These are phyloP conservation scores for Bembecia ichneumoniformis DNA, from an alignment of 2,888 invertebrate genomes.

Conservation along the genomic window DNA sequence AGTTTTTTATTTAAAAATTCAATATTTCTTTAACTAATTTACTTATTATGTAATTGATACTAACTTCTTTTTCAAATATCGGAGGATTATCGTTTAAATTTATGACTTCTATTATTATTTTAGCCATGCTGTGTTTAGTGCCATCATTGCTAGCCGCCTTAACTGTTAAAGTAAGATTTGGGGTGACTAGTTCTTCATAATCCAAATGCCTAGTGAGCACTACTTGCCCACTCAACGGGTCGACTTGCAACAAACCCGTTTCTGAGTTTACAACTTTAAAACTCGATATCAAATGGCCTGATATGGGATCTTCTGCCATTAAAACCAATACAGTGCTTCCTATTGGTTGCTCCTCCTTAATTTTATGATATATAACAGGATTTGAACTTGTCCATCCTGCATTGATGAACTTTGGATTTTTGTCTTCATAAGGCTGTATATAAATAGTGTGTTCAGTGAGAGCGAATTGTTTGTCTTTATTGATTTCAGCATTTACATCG, in stretches of 20 bases:
- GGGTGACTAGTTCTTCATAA: constrained; percentile 79
- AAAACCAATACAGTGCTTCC: constrained; percentile 80
- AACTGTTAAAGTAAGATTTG: constrained; percentile 71
- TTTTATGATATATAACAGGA: constrained; percentile 75
- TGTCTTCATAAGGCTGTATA: constrained; percentile 82
- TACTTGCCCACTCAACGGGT: constrained; percentile 80
- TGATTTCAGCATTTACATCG: constrained; percentile 79
- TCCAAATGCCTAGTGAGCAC: constrained; percentile 82
- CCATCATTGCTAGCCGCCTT: constrained; percentile 68
- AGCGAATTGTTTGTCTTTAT: constrained; percentile 76
- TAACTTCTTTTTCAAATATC: constrained; percentile 75
- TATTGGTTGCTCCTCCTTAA: constrained; percentile 84
- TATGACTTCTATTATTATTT: constrained; percentile 77
- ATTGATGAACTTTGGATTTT: constrained; percentile 81
- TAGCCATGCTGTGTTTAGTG: constrained; percentile 75
- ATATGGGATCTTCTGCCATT: constrained; percentile 79
- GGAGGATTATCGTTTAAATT: constrained; percentile 87
- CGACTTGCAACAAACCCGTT: constrained; percentile 70
- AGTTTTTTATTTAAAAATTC: neutral
- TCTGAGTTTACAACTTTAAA: constrained; percentile 72
- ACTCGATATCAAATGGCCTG: constrained; percentile 74
- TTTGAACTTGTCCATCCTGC: constrained; percentile 80
- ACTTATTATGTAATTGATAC: constrained; percentile 5
- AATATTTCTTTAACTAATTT: neutral
- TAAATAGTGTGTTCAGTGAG: constrained; percentile 81